A percentile compares a stretch with the other conserved stretches of the same genome.
Evolutionary conservation across 2,888 invertebrate species (phyloP).

Genomic region (Catocala fraxini): DNA sequence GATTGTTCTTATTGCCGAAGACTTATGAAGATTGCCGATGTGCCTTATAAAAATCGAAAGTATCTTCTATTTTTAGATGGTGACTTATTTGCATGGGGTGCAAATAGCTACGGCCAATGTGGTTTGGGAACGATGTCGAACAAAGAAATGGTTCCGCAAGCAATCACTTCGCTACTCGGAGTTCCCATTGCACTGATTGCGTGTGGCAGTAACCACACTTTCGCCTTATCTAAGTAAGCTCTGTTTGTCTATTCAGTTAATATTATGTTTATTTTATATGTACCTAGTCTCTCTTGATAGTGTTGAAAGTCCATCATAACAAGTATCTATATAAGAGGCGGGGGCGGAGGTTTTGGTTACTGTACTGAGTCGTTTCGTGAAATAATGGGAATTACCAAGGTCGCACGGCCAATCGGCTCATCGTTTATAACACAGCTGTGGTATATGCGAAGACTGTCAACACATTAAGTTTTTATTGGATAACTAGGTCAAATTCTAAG

Average conservation of each 20-base stretch:
- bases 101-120: slow-evolving; percentile 93
- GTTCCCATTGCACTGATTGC: slow-evolving; percentile 93
- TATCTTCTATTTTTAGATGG: slow-evolving; percentile 87
- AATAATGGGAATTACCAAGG: too few relatives aligned
- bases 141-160: slow-evolving; percentile 88
- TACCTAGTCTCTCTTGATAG: neutral
- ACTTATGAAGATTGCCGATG: too few relatives aligned
- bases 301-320: too few relatives aligned
- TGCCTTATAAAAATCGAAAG: neutral
- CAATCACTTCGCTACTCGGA: slow-evolving; percentile 90
- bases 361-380: too few relatives aligned
- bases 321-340: too few relatives aligned
- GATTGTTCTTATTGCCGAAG: too few relatives aligned
- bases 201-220: slow-evolving; percentile 94
- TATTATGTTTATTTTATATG: neutral
- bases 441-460: too few relatives aligned
- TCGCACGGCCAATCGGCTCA: too few relatives aligned
- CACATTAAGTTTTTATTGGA: too few relatives aligned
- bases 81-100: slow-evolving; percentile 95
- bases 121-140: slow-evolving; percentile 90
- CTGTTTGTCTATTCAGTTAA: slow-evolving; percentile 1
- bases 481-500: too few relatives aligned
- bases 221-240: slow-evolving; percentile 91
- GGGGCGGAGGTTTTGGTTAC: too few relatives aligned
- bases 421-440: too few relatives aligned